phyloP scores from a whole-genome alignment of 2,113 vertebrate species.

The Brachypodius melanocephalos region DNA sequence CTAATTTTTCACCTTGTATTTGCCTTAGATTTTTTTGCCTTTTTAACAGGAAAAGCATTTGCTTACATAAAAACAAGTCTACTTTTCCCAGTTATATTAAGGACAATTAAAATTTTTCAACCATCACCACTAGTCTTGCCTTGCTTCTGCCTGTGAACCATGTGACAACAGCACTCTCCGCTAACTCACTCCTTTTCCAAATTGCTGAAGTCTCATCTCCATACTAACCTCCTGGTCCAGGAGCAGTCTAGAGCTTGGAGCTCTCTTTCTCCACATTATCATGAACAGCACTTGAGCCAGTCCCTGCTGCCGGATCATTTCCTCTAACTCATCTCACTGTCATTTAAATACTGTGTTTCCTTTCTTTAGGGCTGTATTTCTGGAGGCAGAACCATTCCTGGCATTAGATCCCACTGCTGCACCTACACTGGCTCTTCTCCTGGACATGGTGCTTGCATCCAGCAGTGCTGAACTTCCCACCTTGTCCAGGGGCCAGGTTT shows the following conservation, averaged over 20 bases:
- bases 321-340: not conserved
- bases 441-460: not conserved
- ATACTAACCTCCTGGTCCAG: not conserved
- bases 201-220: not conserved
- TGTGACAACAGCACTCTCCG: not conserved
- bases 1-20: not conserved
- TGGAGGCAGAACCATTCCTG: not conserved
- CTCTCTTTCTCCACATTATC: not conserved
- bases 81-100: not conserved
- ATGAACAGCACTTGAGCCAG: accelerated
- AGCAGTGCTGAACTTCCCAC: not conserved
- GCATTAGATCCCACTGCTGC: too few relatives aligned
- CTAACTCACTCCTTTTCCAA: not conserved
- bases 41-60: not conserved
- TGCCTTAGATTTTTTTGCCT: not conserved
- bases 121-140: not conserved
- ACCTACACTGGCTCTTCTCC: not conserved
- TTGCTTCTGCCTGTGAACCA: not conserved
- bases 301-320: not conserved
- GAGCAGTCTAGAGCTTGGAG: not conserved
- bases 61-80: not conserved
- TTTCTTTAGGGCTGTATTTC: not conserved
- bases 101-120: not conserved
- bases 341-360: not conserved
- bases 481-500: not conserved